These are phyloP conservation scores for Cistogaster globosa DNA, from an alignment of 2,888 invertebrate genomes.

Conservation along the genomic window DNA sequence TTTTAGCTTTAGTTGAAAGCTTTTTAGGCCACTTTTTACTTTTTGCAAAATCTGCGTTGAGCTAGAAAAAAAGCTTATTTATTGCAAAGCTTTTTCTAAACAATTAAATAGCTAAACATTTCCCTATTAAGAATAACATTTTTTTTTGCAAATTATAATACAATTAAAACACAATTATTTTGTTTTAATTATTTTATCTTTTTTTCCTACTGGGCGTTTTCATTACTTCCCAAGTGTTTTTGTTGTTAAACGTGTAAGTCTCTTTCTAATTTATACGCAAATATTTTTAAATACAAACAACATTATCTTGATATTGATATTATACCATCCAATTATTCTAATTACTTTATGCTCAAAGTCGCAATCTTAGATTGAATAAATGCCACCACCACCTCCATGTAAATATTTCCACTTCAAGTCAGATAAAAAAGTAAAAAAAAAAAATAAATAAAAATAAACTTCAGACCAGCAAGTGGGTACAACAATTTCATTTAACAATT, in stretches of 20 bases:
- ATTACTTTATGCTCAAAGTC: conserved; percentile 63
- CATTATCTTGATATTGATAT: conserved; percentile 54
- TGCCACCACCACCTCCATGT: conserved; percentile 50
- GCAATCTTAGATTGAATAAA: conserved; percentile 43
- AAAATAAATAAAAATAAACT: background rate
- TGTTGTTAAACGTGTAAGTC: conserved; percentile 29
- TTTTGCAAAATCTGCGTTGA: too few species aligned
- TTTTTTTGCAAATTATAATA: background rate
- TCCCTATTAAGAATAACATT: background rate
- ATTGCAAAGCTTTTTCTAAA: too few species aligned
- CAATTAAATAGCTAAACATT: background rate
- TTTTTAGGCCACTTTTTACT: too few species aligned
- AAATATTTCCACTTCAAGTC: conserved; percentile 33
- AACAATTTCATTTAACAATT: conserved; percentile 59
- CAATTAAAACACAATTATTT: conserved; percentile 13
- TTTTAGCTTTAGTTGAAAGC: background rate
- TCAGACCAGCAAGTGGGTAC: conserved; percentile 11
- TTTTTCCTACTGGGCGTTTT: conserved; percentile 20
- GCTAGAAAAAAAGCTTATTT: too few species aligned
- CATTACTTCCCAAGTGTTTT: background rate
- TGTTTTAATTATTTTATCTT: background rate
- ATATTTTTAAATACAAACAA: conserved; percentile 25
- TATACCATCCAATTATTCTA: conserved; percentile 68
- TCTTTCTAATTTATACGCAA: background rate
- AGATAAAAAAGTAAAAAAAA: conserved; percentile 7